phyloP scores from a whole-genome alignment of 2,888 invertebrate genomes.

The Pherbina coryleti region DNA sequence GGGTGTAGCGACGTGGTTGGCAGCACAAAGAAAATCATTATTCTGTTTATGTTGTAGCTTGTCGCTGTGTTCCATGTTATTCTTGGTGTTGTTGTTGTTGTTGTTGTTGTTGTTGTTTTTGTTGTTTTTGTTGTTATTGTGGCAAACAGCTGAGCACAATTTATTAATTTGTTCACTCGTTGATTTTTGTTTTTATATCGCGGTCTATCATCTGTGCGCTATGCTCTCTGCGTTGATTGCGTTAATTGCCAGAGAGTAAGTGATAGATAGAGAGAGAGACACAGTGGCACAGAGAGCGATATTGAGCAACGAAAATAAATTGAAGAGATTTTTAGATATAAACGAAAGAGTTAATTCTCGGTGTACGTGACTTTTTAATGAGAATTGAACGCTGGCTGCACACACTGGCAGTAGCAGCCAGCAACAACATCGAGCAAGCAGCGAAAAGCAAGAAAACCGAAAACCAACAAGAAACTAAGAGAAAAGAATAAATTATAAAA shows the following conservation, averaged over 20 bases:
- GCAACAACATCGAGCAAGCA: background rate
- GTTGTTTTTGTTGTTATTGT: slow-evolving; percentile 20
- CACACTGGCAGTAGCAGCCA: background rate
- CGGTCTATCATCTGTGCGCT: background rate
- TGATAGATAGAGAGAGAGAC: too few species aligned
- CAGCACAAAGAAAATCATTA: background rate
- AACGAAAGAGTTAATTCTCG: slow-evolving; percentile 24
- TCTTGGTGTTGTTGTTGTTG: slow-evolving; percentile 21
- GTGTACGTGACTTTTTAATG: slow-evolving; percentile 26
- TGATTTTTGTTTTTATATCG: background rate
- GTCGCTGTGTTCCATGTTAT: background rate
- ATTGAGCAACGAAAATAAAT: background rate
- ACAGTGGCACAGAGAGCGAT: background rate
- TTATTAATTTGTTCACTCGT: slow-evolving; percentile 20
- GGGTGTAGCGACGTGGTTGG: background rate
- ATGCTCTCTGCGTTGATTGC: background rate
- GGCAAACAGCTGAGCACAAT: slow-evolving; percentile 18
- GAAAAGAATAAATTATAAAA: background rate
- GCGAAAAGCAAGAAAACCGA: background rate
- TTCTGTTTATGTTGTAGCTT: slow-evolving; percentile 3
- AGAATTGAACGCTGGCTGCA: background rate
- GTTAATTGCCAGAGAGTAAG: too few species aligned
- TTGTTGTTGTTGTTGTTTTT: slow-evolving; percentile 1
- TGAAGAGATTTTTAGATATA: background rate
- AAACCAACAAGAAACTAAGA: background rate